Evolutionary conservation across 2,888 invertebrate species (phyloP), one percentile per base, ranked within the genome.

Genomic region (Ophion ellenae): DNA sequence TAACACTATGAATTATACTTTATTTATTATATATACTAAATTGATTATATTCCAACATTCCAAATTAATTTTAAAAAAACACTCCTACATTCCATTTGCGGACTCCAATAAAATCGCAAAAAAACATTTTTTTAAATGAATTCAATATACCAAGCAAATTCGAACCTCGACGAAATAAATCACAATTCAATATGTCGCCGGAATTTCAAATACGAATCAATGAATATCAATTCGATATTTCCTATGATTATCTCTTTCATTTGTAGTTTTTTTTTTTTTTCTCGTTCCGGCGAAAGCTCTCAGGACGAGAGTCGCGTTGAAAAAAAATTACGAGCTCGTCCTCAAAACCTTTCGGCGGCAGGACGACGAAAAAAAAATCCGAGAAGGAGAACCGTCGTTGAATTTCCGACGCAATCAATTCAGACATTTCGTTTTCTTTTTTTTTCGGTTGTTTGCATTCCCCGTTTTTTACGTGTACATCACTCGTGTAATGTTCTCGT

Each of bases 391-490:
- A 87, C 87, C 87, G 88, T 88, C 87, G 88, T 88, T 88, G 90
- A 88, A 88, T 90, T 91, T 90, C 90, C 90, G 89, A 91, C 87
- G 89, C 90, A 91, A 91, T 91, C 90, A 92, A 91, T 91, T 91
- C 91, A 88, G 89, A 87, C 85, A 80, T 78, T 47, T 63, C 53
- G 53, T 20, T 70, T 71, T 66, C 28, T 66, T 36, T 36, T 24
- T 73, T 24, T 45, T 11, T 28, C n/a, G 11, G 3, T 32, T 57
- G 6, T 70, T 28, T 17, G 17, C 20, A 36, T 57, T n/a, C 1
- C 32, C 59, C 53, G 45, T 20, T 11, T 53, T 71, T 36, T 53
- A 59, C 69, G 14, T 69, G 7, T 40, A 59, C 75, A 57, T 75
- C 75, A 67, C 45, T 76, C 61, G 70, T 76, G 45, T 87, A 88